Conservation (phyloP, 2,113 vertebrate species). For the Rattus rattus region DNA sequence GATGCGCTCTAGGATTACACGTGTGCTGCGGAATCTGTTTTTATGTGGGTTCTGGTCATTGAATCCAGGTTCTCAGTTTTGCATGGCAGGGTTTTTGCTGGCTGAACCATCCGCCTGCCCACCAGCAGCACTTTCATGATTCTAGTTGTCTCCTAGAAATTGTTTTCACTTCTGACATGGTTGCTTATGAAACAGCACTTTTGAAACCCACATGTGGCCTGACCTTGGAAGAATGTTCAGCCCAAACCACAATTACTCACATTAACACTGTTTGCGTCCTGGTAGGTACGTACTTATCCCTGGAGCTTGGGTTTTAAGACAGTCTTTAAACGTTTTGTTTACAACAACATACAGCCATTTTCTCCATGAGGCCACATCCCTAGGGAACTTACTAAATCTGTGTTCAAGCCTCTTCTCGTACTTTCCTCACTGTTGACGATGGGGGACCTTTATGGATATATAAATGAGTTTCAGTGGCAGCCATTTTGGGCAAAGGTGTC, state of each 20-base stretch:
- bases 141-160: neutral
- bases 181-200: neutral
- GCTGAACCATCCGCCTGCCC: neutral
- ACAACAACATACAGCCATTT: conserved; percentile 12
- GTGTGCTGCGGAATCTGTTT: neutral
- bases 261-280: neutral
- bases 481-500: neutral
- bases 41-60: neutral
- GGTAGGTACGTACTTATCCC: neutral
- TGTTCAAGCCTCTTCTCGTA: neutral
- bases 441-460: conserved; percentile 37
- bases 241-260: neutral
- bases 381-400: conserved; percentile 5
- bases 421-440: neutral
- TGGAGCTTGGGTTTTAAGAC: conserved; percentile 38
- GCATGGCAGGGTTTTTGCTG: neutral
- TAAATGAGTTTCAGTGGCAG: neutral
- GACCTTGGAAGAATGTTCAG: neutral
- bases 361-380: neutral
- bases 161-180: neutral
- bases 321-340: conserved; percentile 55
- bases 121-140: neutral
- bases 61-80: neutral
- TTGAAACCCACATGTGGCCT: neutral
- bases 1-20: neutral